Conservation (phyloP, 1,140 invertebrate species). For the Drosophila micromelanica region DNA sequence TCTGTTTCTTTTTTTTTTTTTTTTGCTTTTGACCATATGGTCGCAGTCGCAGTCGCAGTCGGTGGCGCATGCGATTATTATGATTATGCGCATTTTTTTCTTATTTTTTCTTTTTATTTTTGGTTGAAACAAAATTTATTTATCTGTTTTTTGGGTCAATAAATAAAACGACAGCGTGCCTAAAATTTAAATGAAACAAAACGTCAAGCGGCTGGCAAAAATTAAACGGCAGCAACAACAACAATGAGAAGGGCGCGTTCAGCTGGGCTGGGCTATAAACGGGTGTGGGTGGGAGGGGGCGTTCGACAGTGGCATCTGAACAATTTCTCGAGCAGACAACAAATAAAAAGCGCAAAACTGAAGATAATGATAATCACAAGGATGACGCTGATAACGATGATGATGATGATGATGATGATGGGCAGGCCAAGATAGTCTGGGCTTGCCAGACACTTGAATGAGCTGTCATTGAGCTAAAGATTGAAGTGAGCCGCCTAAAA, state of each 20-base stretch:
- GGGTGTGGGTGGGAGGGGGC: background rate
- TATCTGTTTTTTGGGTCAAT: slow-evolving; percentile 81
- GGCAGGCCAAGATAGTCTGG: slow-evolving; percentile 24
- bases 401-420: slow-evolving; percentile 25
- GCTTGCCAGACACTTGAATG: slow-evolving; percentile 41
- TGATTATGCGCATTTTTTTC: slow-evolving; percentile 59
- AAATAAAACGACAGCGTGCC: slow-evolving; percentile 77
- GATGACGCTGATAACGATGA: background rate
- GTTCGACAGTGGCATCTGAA: slow-evolving; percentile 64
- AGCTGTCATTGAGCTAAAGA: slow-evolving; percentile 31
- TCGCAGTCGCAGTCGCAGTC: slow-evolving; percentile 37
- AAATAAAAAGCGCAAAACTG: slow-evolving; percentile 56
- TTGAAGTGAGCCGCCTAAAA: slow-evolving; percentile 10
- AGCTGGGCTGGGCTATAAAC: slow-evolving; percentile 29
- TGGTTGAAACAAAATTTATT: slow-evolving; percentile 68
- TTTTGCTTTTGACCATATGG: slow-evolving; percentile 57
- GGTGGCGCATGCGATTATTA: slow-evolving; percentile 73
- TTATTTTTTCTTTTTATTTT: slow-evolving; percentile 38
- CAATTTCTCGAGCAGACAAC: slow-evolving; percentile 73
- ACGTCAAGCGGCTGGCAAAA: slow-evolving; percentile 36
- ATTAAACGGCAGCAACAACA: slow-evolving; percentile 30
- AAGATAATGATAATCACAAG: slow-evolving; percentile 8
- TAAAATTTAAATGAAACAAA: slow-evolving; percentile 77
- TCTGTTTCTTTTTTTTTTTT: slow-evolving; percentile 3
- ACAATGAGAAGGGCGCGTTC: slow-evolving; percentile 58